phyloP scores from a whole-genome alignment of 2,888 invertebrate genomes.

The Agonopterix alstromeriana region DNA sequence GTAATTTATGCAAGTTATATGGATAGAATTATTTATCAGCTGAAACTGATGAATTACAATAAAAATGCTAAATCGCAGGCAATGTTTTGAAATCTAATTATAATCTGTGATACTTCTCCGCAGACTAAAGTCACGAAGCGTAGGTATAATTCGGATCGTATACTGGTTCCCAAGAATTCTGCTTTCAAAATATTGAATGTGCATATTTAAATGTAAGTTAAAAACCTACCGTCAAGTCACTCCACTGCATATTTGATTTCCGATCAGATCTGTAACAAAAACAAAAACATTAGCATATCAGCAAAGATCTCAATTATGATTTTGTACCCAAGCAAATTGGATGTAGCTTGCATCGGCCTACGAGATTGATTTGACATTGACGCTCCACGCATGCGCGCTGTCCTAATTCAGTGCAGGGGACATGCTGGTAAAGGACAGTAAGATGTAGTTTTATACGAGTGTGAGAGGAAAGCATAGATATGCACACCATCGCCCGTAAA shows the following conservation, averaged over 20 bases:
- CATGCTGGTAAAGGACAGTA: constrained; percentile 32
- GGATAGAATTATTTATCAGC: too few relatives aligned
- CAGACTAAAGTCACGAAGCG: too few relatives aligned
- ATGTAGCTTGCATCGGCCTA: constrained; percentile 67
- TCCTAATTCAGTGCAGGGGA: constrained; percentile 57
- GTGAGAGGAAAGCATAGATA: constrained; percentile 33
- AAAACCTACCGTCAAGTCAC: neutral
- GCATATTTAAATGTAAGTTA: neutral
- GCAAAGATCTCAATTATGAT: constrained; percentile 12
- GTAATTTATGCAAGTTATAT: too few relatives aligned
- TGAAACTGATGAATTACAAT: too few relatives aligned
- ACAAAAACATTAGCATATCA: constrained; percentile 11
- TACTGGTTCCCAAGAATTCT: too few relatives aligned
- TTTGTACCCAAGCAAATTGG: constrained; percentile 1
- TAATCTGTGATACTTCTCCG: too few relatives aligned
- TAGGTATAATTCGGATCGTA: too few relatives aligned
- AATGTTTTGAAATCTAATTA: too few relatives aligned
- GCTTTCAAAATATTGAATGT: too few relatives aligned
- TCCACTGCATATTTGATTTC: neutral
- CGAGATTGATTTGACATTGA: constrained; percentile 76
- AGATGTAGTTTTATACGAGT: constrained; percentile 22
- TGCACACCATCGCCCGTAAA: constrained; percentile 29
- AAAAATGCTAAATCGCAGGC: too few relatives aligned
- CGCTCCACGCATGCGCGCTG: constrained; percentile 70
- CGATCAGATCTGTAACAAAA: constrained; percentile 30